phyloP scores from a whole-genome alignment of 2,113 vertebrate genomes.

The Triplophysa rosa region DNA sequence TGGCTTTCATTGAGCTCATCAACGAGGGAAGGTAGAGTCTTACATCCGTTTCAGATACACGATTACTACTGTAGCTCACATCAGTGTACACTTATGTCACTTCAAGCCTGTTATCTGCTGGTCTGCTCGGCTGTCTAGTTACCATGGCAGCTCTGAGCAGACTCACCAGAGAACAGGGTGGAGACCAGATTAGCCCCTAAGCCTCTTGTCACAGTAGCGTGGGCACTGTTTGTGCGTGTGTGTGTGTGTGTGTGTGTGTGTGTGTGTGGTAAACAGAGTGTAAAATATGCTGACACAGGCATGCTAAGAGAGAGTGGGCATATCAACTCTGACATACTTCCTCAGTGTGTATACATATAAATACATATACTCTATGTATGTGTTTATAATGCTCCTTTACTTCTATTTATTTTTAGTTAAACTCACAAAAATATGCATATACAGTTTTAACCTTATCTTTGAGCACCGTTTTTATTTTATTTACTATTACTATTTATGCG shows the following conservation, averaged over 20 bases:
- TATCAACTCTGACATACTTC: background rate
- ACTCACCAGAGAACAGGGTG: background rate
- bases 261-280: background rate
- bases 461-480: no score
- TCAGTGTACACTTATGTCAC: conserved; percentile 16
- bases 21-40: conserved; percentile 93
- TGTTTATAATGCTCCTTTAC: no score
- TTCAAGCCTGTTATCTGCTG: conserved; percentile 6
- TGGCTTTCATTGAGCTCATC: conserved; percentile 98
- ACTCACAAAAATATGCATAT: no score
- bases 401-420: no score
- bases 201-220: conserved; percentile 32
- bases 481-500: no score
- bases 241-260: background rate
- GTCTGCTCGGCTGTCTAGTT: conserved; percentile 2
- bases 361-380: no score
- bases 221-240: background rate
- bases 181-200: conserved; percentile 54
- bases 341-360: background rate
- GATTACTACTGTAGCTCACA: background rate
- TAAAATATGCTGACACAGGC: conserved; percentile 39
- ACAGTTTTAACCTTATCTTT: no score
- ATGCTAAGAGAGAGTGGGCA: background rate
- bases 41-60: background rate
- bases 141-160: background rate